Evolutionary conservation across 2,888 invertebrate species (phyloP), one percentile per base, ranked within the genome.

Genomic region (Sthenelais limicola): DNA sequence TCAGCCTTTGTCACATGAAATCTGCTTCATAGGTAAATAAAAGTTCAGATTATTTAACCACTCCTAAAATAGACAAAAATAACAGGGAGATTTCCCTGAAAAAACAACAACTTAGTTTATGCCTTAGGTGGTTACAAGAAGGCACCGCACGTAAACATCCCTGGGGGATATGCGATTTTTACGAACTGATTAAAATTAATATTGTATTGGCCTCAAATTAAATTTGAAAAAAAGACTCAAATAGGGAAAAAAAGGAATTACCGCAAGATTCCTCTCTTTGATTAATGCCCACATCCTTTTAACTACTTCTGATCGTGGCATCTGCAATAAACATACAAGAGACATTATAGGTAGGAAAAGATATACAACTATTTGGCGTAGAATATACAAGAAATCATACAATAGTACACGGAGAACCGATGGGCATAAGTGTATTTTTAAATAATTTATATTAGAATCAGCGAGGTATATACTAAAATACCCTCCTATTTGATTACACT

Each of bases 271-370:
- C 78, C 86, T 80, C 77, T 86, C 87, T 80, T 81, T 84, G 47
- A 86, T 83, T 56, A 87, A 85, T 73, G 82, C 82, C 87, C 86
- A 87, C 84, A 87, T 84, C 73, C 80, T 81, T 76, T 85, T 88
- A 43, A 88, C 85, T 28, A 87, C 86, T 73, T 86, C 85, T 75
- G 82, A 83, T 68, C 87, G 80, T 30, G 85, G 80, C 83, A 87
- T 82, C 86, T 87, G 67, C 1, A 26, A 43, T 28, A 35, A 30
- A 70, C 21, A 74, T 30, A 49, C 26, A 52, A 32, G 35, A 26
- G 32, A 48, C 15, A 49, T 28, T 51, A 18, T 43, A 43, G 43
- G 43, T 12, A 43, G 7, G 38, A 12, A 48, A 12, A 33, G 18
- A 1, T 26, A 7, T 15, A 38, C 15, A 12, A 18, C 21, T 58